These are phyloP conservation scores for Poecilia picta DNA, from an alignment of 2,797 vertebrate genomes.

Conservation along the genomic window DNA sequence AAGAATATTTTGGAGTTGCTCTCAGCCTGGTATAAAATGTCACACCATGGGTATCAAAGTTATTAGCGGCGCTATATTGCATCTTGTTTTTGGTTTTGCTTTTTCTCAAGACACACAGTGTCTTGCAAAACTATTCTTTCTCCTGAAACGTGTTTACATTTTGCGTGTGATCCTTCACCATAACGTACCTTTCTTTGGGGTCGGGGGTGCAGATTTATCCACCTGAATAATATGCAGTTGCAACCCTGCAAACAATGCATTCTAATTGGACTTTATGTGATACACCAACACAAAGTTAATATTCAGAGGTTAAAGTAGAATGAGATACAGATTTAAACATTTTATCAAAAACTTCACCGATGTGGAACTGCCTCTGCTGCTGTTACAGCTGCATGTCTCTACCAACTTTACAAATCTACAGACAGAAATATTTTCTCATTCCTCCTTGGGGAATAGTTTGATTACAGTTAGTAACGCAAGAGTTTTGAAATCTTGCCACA, in stretches of 20 bases:
- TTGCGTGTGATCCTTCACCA: too few relatives aligned
- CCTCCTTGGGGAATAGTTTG: not conserved
- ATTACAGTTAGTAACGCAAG: not conserved
- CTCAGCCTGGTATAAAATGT: constrained; percentile 37
- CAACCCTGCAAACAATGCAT: not conserved
- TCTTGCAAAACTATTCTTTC: not conserved
- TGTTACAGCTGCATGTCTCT: not conserved
- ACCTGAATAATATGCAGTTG: too few relatives aligned
- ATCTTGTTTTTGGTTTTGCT: constrained; percentile 11
- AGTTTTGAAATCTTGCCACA: not conserved
- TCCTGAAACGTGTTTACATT: not conserved
- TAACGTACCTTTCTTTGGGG: too few relatives aligned
- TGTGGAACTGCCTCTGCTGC: not conserved
- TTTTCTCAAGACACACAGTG: not conserved
- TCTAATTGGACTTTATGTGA: not conserved
- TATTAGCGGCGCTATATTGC: constrained; percentile 28
- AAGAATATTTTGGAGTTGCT: constrained; percentile 56
- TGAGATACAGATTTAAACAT: not conserved
- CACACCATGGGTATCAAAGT: constrained; percentile 56
- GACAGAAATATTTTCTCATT: not conserved
- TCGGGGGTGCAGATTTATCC: too few relatives aligned
- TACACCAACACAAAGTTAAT: not conserved
- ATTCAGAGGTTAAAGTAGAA: not conserved
- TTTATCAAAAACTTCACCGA: not conserved
- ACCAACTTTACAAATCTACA: not conserved